phyloP scores from a whole-genome alignment of 2,797 vertebrate genomes.

The Ctenosaura bakeri region DNA sequence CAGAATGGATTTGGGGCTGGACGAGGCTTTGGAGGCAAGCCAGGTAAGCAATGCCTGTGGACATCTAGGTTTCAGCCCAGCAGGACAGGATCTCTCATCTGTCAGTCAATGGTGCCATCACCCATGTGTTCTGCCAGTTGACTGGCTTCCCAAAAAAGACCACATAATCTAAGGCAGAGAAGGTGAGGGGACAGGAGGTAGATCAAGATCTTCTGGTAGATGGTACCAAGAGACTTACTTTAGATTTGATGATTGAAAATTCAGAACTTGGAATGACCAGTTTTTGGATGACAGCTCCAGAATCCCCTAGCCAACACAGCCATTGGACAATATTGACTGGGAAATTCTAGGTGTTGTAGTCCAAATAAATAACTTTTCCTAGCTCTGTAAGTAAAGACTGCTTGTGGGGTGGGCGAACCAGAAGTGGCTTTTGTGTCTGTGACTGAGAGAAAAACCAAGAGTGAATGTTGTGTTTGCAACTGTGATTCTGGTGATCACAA shows the following conservation, averaged over 20 bases:
- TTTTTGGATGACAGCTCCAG: background rate
- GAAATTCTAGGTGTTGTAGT: no score
- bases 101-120: background rate
- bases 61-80: background rate
- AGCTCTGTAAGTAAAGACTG: background rate
- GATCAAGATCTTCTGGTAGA: no score
- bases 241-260: no score
- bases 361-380: background rate
- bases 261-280: background rate
- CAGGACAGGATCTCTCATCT: no score
- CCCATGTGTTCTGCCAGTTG: background rate
- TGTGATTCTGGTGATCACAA: background rate
- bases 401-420: no score
- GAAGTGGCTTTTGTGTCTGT: background rate
- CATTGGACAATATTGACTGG: no score
- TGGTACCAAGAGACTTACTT: no score
- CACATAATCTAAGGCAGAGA: background rate
- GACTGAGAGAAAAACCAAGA: background rate
- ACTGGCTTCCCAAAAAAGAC: no score
- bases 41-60: background rate
- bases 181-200: background rate
- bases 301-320: background rate
- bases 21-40: background rate
- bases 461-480: background rate
- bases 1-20: constrained; percentile 23